Conservation (phyloP, 2,888 invertebrate species). For the Hydroisotoma schaefferi region DNA sequence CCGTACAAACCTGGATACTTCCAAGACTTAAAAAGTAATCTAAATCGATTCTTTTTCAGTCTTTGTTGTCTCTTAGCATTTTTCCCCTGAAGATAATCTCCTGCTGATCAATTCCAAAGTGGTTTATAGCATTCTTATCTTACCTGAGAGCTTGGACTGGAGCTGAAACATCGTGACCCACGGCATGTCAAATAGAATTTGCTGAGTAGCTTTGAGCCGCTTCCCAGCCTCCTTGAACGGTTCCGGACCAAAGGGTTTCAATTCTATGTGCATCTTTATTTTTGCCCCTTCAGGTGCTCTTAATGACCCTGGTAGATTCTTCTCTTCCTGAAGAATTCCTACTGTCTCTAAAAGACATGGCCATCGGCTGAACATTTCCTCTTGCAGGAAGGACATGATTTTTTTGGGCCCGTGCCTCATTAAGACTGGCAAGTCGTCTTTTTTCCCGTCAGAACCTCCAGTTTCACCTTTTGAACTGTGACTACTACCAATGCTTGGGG, state of each 20-base stretch:
- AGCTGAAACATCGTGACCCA: conserved; percentile 22
- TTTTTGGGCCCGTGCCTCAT: conserved; percentile 8
- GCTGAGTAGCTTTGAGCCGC: conserved; percentile 27
- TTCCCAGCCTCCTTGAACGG: conserved; percentile 20
- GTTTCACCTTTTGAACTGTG: no score
- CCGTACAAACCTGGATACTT: no score
- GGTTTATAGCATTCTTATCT: no score
- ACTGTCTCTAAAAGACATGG: conserved; percentile 10
- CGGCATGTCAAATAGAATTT: conserved; percentile 33
- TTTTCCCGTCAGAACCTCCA: no score
- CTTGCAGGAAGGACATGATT: conserved; percentile 6
- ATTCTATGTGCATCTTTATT: conserved; percentile 23
- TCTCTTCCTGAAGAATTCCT: background rate
- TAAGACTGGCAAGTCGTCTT: no score
- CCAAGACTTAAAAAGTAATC: no score
- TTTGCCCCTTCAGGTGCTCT: conserved; percentile 16
- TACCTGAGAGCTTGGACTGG: conserved; percentile 14
- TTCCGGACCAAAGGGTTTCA: conserved; percentile 27
- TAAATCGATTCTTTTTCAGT: no score
- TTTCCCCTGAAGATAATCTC: no score
- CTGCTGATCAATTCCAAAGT: no score
- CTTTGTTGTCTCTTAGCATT: no score
- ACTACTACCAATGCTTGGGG: no score
- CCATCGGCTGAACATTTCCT: conserved; percentile 17
- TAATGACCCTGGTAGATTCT: background rate